Evolutionary conservation across 1,140 invertebrate species (phyloP).

Genomic region (Daktulosphaira vitifoliae): DNA sequence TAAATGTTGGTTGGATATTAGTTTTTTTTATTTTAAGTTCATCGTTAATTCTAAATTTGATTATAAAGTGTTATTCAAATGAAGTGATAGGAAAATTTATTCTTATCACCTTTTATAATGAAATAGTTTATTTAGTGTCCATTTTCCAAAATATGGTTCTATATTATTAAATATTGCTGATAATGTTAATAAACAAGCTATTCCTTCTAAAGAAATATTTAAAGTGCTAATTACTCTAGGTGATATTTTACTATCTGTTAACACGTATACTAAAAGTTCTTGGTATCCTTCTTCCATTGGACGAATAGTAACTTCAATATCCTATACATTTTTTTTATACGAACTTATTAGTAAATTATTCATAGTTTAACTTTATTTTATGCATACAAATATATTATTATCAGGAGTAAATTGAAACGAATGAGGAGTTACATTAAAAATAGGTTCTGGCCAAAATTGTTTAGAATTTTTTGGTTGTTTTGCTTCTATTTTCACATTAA

Average conservation of each 20-base stretch:
- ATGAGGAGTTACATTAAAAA: constrained; percentile 3
- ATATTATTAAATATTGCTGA: neutral
- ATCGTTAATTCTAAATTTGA: neutral
- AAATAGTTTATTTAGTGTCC: constrained; percentile 14
- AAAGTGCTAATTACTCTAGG: no score
- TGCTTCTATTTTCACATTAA: neutral
- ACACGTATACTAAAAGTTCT: neutral
- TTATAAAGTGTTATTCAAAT: no score
- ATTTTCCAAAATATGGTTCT: constrained; percentile 22
- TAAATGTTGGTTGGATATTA: neutral
- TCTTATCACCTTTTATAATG: constrained; percentile 1
- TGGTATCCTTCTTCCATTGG: constrained; percentile 9
- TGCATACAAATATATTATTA: constrained; percentile 2
- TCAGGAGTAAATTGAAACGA: constrained; percentile 9
- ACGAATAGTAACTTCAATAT: constrained; percentile 7
- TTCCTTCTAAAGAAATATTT: neutral
- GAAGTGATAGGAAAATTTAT: no score
- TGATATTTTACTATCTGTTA: no score
- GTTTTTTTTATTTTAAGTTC: neutral
- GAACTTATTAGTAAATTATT: neutral
- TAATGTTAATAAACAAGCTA: neutral
- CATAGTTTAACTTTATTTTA: neutral
- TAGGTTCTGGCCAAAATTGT: neutral
- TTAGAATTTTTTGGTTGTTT: neutral
- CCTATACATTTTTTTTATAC: neutral